phyloP scores from a whole-genome alignment of 2,888 invertebrate species.

The Aethes cnicana region DNA sequence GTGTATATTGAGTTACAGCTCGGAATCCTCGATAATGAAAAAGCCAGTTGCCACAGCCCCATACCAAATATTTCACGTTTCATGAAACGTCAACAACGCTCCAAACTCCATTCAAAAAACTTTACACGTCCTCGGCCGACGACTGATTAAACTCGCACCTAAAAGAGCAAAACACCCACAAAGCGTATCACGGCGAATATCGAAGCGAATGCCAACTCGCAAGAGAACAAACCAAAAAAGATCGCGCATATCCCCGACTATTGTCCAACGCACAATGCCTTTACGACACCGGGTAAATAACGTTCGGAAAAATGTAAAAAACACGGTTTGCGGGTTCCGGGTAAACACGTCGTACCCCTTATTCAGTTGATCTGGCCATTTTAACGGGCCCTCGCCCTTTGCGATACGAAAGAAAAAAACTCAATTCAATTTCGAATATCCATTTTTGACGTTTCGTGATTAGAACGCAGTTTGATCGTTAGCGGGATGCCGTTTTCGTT shows the following conservation, averaged over 20 bases:
- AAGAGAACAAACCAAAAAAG: constrained; percentile 55
- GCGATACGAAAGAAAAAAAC: constrained; percentile 62
- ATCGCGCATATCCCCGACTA: constrained; percentile 60
- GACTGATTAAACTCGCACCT: constrained; percentile 30
- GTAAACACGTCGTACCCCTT: constrained; percentile 79
- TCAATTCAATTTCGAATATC: constrained; percentile 79
- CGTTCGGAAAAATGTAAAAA: constrained; percentile 77
- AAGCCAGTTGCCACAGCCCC: not conserved
- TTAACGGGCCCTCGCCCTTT: constrained; percentile 73
- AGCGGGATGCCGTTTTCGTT: constrained; percentile 42
- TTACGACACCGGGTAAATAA: constrained; percentile 79
- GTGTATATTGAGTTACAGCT: too few species aligned
- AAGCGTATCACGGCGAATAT: constrained; percentile 54
- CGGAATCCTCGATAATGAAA: too few species aligned
- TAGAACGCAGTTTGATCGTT: constrained; percentile 80
- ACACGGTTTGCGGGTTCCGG: constrained; percentile 76
- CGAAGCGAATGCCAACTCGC: constrained; percentile 51
- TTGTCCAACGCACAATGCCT: constrained; percentile 78
- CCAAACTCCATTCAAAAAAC: constrained; percentile 22
- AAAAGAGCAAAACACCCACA: constrained; percentile 42
- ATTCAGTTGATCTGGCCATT: constrained; percentile 81
- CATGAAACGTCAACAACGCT: not conserved
- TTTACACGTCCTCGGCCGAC: constrained; percentile 13
- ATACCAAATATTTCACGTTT: not conserved
- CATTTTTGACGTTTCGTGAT: constrained; percentile 81